Conservation (phyloP, 53 echinoderm and acorn worm genomes). For the Patiria pectinifera region DNA sequence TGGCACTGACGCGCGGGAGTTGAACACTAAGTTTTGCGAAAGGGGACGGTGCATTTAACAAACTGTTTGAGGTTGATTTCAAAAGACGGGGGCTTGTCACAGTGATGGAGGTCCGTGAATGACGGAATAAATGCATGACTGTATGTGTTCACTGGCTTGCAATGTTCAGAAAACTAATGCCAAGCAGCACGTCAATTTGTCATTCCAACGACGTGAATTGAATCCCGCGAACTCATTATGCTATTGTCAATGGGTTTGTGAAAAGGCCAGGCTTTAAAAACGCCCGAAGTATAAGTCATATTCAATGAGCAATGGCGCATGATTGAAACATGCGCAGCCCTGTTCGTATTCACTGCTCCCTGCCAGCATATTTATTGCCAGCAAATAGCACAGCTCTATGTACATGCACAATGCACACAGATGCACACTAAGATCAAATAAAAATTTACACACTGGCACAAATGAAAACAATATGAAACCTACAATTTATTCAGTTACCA, state of each 20-base stretch:
- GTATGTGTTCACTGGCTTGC: not conserved
- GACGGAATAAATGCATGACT: not conserved
- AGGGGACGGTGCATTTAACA: too few relatives aligned
- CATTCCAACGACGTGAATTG: not conserved
- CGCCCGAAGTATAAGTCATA: not conserved
- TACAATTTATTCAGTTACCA: not conserved
- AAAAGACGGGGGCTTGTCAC: too few relatives aligned
- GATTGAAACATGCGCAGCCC: not conserved
- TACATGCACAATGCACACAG: too few relatives aligned
- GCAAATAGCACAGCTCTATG: not conserved
- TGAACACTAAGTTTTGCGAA: too few relatives aligned
- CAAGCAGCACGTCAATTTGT: not conserved
- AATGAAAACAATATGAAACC: not conserved
- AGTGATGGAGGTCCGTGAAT: too few relatives aligned
- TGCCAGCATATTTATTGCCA: not conserved
- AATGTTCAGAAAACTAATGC: not conserved
- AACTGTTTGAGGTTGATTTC: too few relatives aligned
- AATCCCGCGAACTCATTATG: not conserved
- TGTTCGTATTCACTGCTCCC: not conserved
- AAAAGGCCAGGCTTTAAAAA: not conserved
- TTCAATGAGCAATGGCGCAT: not conserved
- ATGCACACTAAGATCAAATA: not conserved
- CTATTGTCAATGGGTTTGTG: not conserved
- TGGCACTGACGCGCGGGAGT: too few relatives aligned
- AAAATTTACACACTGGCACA: not conserved